Evolutionary conservation across 1,140 invertebrate species (phyloP).

Genomic region (Bombus sibiricus): DNA sequence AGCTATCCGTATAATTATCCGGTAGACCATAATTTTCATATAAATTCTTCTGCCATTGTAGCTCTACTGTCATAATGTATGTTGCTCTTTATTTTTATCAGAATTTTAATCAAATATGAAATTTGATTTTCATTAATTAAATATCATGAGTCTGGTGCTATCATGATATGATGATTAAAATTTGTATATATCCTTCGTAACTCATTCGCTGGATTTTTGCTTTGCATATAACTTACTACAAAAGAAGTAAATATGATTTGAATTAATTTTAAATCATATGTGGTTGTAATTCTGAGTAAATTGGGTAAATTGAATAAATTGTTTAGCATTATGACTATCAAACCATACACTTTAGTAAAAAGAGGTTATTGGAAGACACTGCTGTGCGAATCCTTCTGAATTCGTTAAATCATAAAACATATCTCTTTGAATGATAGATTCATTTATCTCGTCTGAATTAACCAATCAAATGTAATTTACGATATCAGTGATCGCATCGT

Average conservation of each 20-base stretch:
- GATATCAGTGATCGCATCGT: not conserved
- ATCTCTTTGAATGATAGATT: not conserved
- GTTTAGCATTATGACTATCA: not conserved
- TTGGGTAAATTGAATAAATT: not conserved
- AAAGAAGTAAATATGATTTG: not conserved
- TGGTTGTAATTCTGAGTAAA: not conserved
- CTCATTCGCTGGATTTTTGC: not conserved
- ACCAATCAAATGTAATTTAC: constrained; percentile 21
- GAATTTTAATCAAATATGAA: not conserved
- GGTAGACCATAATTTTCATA: constrained; percentile 93
- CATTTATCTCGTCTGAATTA: constrained; percentile 8
- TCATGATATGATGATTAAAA: not conserved
- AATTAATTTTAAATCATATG: not conserved
- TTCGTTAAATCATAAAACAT: not conserved
- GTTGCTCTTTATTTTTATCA: not conserved
- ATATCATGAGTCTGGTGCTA: not conserved
- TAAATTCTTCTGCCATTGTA: constrained; percentile 92
- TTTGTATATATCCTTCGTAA: not conserved
- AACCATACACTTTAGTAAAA: not conserved
- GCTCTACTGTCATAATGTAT: constrained; percentile 17
- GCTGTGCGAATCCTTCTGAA: not conserved
- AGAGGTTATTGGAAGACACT: not conserved
- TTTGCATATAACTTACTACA: not conserved
- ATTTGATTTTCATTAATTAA: not conserved
- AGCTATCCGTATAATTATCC: constrained; percentile 95